Conservation (phyloP, 2,888 invertebrate genomes). For the Ectemnius continuus region DNA sequence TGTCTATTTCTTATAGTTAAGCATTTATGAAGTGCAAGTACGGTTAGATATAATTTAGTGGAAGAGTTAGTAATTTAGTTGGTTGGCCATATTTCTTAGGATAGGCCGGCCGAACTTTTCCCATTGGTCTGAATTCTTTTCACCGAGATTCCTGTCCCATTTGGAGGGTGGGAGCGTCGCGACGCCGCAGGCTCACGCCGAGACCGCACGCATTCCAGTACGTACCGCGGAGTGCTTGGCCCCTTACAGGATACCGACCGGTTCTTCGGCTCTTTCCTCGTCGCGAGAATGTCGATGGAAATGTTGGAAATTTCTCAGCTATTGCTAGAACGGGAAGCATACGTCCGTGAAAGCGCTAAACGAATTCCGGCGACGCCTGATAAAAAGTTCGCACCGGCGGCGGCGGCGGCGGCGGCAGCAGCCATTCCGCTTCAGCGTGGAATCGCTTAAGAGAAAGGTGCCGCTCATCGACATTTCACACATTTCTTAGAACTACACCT, state of each 20-base stretch:
- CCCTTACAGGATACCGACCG: slow-evolving; percentile 1
- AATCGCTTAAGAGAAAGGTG: too few relatives aligned
- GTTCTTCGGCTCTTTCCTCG: slow-evolving; percentile 6
- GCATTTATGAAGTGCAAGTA: too few relatives aligned
- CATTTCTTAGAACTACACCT: too few relatives aligned
- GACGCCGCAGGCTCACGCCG: not conserved
- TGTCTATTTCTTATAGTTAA: too few relatives aligned
- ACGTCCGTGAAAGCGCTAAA: slow-evolving; percentile 25
- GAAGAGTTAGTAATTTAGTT: too few relatives aligned
- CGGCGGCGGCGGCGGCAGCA: too few relatives aligned
- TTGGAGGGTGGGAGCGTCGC: not conserved
- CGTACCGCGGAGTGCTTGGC: slow-evolving; percentile 3
- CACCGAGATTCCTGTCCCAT: slow-evolving; percentile 22
- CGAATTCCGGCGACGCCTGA: slow-evolving; percentile 32
- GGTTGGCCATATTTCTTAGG: too few relatives aligned
- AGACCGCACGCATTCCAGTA: slow-evolving; percentile 41
- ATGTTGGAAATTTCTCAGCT: slow-evolving; percentile 46
- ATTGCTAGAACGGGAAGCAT: slow-evolving; percentile 17
- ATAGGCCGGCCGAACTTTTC: slow-evolving; percentile 24
- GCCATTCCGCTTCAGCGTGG: not conserved
- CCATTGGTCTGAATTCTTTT: slow-evolving; percentile 55
- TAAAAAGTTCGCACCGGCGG: slow-evolving; percentile 15
- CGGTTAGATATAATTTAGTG: too few relatives aligned
- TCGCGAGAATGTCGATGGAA: slow-evolving; percentile 42
- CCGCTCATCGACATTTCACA: too few relatives aligned